Evolutionary conservation across 1,140 invertebrate species (phyloP), one percentile per base, ranked within the genome.

Genomic region (Ips typographus): DNA sequence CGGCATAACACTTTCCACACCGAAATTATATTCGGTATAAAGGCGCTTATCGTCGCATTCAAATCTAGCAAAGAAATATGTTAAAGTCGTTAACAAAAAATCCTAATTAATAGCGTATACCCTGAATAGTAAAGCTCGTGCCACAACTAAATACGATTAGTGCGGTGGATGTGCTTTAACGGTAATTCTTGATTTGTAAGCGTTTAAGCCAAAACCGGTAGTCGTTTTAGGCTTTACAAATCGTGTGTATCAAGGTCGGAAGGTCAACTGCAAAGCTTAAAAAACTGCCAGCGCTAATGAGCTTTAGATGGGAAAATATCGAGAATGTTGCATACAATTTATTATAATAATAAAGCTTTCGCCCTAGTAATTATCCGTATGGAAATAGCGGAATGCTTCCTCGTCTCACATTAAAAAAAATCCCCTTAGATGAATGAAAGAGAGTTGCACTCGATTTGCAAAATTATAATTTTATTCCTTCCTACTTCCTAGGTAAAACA

Each of bases 1-100:
- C n/a, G 39, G n/a, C 57, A 59, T 59, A 59, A 59, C 57, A 59
- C 57, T 59, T 59, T 59, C 57, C 57, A 59, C 57, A 59, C 57
- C n/a, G 7, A 55, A n/a, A 55, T n/a, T 39, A 58, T 40, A 41
- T 58, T 58, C 56, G 36, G 37, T 36, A 55, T 47, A 49, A 47
- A 8, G 42, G 59, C 41, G 42, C 59, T 47, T 43, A 61, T 47
- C 59, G 44, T 44, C n/a, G 39, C 39, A 47, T 61, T 44, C 40
- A 47, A 47, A 61, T 47, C 3, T 44, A 37, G 8, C 22, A 22
- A 22, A 22, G 22, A 22, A 22, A 22, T 22, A 22, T 56, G 53
- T 56, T 56, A 37, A 22, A 22, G 22, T 22, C 38, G 8, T 59
- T 22, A 59, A 6, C 37, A 55, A 55, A 55, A 55, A 5, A 55